These are phyloP conservation scores for Epizoanthus rinbou DNA, from an alignment of 92 coral and sea anemone species.

Conservation along the genomic window DNA sequence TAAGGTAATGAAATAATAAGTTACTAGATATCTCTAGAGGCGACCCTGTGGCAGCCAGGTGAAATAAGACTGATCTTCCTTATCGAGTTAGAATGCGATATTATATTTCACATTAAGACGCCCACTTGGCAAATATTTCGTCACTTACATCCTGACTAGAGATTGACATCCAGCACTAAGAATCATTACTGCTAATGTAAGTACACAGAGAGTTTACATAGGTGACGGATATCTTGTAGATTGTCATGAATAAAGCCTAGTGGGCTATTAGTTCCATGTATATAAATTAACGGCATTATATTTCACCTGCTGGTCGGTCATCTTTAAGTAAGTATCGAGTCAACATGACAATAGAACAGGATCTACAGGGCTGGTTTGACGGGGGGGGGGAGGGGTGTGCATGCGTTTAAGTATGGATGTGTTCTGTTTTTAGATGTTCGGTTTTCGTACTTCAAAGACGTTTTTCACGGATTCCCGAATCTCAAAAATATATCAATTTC, in stretches of 20 bases:
- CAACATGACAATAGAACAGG: too few relatives aligned
- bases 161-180: neutral
- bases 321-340: too few relatives aligned
- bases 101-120: neutral
- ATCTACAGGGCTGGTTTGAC: too few relatives aligned
- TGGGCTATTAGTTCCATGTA: neutral
- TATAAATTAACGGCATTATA: neutral
- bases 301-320: neutral
- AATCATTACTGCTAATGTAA: neutral
- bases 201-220: conserved; percentile 12
- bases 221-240: neutral
- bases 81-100: neutral
- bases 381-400: too few relatives aligned
- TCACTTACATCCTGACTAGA: neutral
- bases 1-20: neutral
- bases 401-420: too few relatives aligned
- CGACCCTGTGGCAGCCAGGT: neutral
- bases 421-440: too few relatives aligned
- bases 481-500: too few relatives aligned
- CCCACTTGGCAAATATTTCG: neutral
- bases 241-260: neutral
- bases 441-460: too few relatives aligned
- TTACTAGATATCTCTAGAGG: too few relatives aligned
- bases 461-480: too few relatives aligned
- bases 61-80: neutral